Conservation (phyloP, 2,888 invertebrate genomes). For the Drosophila algonquin region DNA sequence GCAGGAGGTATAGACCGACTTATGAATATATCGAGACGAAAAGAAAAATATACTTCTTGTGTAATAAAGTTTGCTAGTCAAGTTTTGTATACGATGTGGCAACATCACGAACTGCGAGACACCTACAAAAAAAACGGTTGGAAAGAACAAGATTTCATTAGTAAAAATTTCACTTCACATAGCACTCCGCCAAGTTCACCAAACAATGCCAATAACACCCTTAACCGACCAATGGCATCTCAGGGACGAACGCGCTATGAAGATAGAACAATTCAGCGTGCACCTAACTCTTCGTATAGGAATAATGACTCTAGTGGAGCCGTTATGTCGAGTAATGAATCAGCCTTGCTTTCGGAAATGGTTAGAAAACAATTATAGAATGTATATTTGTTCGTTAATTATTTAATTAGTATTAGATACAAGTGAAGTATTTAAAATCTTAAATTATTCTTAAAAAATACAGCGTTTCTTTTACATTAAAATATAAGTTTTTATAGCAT, state of each 20-base stretch:
- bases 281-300: conserved; percentile 62
- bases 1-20: conserved; percentile 97
- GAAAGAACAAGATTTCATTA: conserved; percentile 98
- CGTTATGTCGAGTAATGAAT: conserved; percentile 69
- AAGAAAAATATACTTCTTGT: conserved; percentile 95
- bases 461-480: conserved; percentile 38
- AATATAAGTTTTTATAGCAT: conserved; percentile 54
- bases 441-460: conserved; percentile 35
- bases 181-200: conserved; percentile 91
- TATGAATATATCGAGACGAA: conserved; percentile 94
- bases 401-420: conserved; percentile 60
- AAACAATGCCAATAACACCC: conserved; percentile 96
- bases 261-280: conserved; percentile 91
- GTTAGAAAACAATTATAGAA: conserved; percentile 78
- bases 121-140: conserved; percentile 97
- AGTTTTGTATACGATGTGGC: conserved; percentile 96
- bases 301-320: conserved; percentile 61
- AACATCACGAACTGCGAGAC: conserved; percentile 96
- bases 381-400: conserved; percentile 65
- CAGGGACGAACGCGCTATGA: conserved; percentile 97
- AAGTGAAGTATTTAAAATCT: conserved; percentile 41
- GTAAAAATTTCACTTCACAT: conserved; percentile 90
- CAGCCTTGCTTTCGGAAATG: conserved; percentile 78
- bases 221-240: conserved; percentile 96
- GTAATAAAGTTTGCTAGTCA: conserved; percentile 98